These are phyloP conservation scores for Tenthredo amoena DNA, from an alignment of 2,888 invertebrate genomes.

Conservation along the genomic window DNA sequence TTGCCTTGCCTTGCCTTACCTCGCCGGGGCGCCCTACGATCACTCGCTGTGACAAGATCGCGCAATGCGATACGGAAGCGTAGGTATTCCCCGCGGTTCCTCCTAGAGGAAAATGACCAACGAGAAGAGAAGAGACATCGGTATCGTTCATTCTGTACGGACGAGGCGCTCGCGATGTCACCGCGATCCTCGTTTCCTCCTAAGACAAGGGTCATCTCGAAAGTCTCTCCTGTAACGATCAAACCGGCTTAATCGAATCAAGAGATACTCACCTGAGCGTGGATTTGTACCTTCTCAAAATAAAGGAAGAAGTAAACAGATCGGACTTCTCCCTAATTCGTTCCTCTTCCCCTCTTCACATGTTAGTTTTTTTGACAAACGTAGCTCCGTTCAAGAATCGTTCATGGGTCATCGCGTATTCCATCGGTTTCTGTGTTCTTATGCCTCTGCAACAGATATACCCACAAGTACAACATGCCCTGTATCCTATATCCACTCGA, in stretches of 20 bases:
- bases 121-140: background rate
- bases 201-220: conserved; percentile 15
- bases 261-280: conserved; percentile 22
- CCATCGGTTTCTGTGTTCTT: background rate
- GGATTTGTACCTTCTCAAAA: background rate
- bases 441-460: too few species aligned
- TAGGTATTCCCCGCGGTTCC: background rate
- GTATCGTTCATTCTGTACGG: background rate
- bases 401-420: background rate
- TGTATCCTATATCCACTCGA: background rate
- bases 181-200: conserved; percentile 14
- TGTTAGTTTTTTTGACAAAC: background rate
- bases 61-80: conserved; percentile 59
- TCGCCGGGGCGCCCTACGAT: conserved; percentile 51
- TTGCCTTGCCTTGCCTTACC: conserved; percentile 48
- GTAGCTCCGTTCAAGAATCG: background rate
- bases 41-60: conserved; percentile 64
- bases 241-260: conserved; percentile 15
- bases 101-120: background rate
- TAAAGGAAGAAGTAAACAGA: background rate
- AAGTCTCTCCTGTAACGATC: background rate
- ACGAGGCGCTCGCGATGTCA: conserved; percentile 31
- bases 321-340: background rate
- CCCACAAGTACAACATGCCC: background rate
- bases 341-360: background rate